Conservation (phyloP, 1,140 invertebrate species). For the Macrocentrus cingulum region DNA sequence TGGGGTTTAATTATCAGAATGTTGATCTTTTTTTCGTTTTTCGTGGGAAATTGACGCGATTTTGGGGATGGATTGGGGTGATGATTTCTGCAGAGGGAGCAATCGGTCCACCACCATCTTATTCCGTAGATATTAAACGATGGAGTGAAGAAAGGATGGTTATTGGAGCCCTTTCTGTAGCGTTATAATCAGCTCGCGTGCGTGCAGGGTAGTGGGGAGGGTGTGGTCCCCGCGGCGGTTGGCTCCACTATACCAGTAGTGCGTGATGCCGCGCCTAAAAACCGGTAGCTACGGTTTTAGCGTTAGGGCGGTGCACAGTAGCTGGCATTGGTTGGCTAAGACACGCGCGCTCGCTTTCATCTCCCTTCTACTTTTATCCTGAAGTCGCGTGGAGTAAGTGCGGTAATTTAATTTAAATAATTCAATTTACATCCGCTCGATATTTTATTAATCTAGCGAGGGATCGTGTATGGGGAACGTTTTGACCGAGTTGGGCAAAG, state of each 20-base stretch:
- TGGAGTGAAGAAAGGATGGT: neutral
- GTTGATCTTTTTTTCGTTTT: no score
- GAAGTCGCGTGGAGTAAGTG: neutral
- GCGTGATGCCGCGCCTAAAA: constrained; percentile 29
- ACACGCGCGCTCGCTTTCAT: constrained; percentile 17
- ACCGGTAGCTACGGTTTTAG: constrained; percentile 52
- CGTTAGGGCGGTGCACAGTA: constrained; percentile 56
- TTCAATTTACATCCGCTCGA: no score
- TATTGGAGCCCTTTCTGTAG: constrained; percentile 41
- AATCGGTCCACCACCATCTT: constrained; percentile 41
- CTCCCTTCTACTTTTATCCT: constrained; percentile 16
- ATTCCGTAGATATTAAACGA: constrained; percentile 34
- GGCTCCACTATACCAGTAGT: constrained; percentile 1
- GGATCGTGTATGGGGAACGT: no score
- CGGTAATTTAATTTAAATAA: no score
- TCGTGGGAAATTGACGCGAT: neutral
- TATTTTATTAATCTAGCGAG: no score
- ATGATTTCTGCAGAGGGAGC: no score
- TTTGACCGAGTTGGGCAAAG: no score
- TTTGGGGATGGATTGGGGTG: no score
- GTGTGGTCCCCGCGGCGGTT: constrained; percentile 41
- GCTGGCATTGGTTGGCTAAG: constrained; percentile 52
- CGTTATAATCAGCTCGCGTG: constrained; percentile 36
- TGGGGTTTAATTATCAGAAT: no score
- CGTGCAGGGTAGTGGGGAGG: constrained; percentile 36